Base-by-base conservation (phyloP, 2,888 invertebrate species). In the Acronicta aceris region DNA sequence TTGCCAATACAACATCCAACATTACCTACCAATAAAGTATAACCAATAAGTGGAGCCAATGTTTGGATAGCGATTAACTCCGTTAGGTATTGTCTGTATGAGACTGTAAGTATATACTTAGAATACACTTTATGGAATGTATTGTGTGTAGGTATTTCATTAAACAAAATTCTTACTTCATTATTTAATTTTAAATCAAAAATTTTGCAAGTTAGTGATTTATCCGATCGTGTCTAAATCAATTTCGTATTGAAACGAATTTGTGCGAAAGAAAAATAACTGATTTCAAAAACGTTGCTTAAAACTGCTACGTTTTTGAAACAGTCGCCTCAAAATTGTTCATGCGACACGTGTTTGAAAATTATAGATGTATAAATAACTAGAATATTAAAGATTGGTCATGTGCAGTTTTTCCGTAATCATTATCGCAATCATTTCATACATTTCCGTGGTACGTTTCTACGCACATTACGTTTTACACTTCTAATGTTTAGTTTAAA, bases 401-500 rank as follows among this genome's bases (percentile, higher is more conserved):
- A 61, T 58, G 59, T 59, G 73, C 58, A 72, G 58, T 76, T 71
- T 72, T 76, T 59, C 51, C 60, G 57, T 53, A 63, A 69, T 72
- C 50, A 43, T n/a, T 49, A 12, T 40, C 15, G 52, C 40, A 70
- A 70, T 65, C 15, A 74, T 62, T 62, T 48, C 51, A 53, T 63
- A 61, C 45, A 74, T 71, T 69, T 70, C 74, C 70, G 65, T 41
- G 53, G 13, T 71, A 46, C 16, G 59, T 57, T 77, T 67, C 69
- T 71, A 65, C 66, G 55, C 58, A 56, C 25, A 47, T 64, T 55
- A 63, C 33, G 27, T 42, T 48, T 50, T 62, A 65, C 69, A 66
- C 70, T 59, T 69, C 59, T 41, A 68, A 46, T 67, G 66, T 76
- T 76, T 66, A 65, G 69, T 70, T 77, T 68, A 42, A 61, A 72